Base-by-base conservation (phyloP, 2,888 invertebrate species). In the Syrphus vitripennis region DNA sequence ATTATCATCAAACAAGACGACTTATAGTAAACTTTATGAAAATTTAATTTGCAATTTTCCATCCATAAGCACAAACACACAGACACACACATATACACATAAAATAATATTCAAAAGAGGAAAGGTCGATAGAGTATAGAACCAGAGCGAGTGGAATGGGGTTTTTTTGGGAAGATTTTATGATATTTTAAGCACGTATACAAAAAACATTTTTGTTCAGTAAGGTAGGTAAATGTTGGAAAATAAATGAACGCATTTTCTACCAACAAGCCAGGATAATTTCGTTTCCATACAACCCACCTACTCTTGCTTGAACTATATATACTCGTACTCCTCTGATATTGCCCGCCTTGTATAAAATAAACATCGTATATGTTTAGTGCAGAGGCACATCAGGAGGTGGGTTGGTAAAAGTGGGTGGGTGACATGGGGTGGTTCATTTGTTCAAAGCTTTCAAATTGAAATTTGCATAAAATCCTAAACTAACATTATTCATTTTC, bases 401-500 rank as follows among this genome's bases (percentile, higher is more conserved):
- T 7, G 24, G 5, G 37, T 16, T 7, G 42, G n/a, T 14, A 14
- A 4, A 5, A 14, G 26, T 14, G 24, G 48, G 10, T 21, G 48
- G 29, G 29, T 3, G 29, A 6, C 6, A 19, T 9, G 57, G 26
- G 67, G 31, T 71, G 74, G 70, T 57, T 83, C 80, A 83, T 83
- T 83, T 79, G 83, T 79, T 74, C 69, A 83, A 74, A 75, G 72
- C 76, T 81, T 80, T 81, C 84, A 81, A 84, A 84, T 77, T 80
- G 80, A 76, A 84, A 81, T 84, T 84, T 84, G 84, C 84, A 84
- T 84, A 84, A 84, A 84, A 84, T 80, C 76, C 84, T 81, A 80
- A 84, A 72, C 84, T 81, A 80, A 84, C 84, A 84, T 84, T 81
- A 84, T 84, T 84, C 81, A 84, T 84, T 84, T 84, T 84, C 81